Conservation (phyloP, 2,888 invertebrate genomes). For the Keiferia lycopersicella region DNA sequence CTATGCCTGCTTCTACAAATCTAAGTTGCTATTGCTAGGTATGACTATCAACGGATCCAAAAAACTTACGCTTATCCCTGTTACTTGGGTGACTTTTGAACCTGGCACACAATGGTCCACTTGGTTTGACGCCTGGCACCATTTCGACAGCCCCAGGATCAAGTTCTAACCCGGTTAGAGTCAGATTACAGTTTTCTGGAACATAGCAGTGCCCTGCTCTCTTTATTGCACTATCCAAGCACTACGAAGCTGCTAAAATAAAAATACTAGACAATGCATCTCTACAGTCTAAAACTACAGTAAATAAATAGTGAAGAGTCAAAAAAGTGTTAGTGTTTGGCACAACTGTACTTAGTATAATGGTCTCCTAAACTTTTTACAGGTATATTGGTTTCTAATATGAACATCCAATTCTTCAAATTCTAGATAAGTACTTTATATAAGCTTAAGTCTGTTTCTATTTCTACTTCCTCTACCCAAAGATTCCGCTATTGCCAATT, state of each 20-base stretch:
- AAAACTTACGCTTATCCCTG: slow-evolving; percentile 62
- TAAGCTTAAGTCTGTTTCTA: no score
- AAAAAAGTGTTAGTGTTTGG: not conserved
- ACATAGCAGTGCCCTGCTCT: slow-evolving; percentile 26
- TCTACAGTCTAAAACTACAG: not conserved
- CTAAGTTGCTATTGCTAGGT: not conserved
- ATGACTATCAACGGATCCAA: not conserved
- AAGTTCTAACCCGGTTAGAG: slow-evolving; percentile 50
- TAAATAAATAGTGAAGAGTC: slow-evolving; percentile 3
- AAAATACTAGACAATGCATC: not conserved
- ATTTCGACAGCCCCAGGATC: slow-evolving; percentile 65
- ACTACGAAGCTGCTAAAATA: slow-evolving; percentile 14
- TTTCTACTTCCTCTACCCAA: no score
- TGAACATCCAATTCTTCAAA: not conserved
- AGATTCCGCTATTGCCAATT: no score
- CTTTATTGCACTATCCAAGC: slow-evolving; percentile 22
- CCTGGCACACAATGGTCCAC: slow-evolving; percentile 56
- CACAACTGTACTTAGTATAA: not conserved
- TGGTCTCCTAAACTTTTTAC: not conserved
- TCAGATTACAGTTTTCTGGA: slow-evolving; percentile 66
- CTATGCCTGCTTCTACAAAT: not conserved
- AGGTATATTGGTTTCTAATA: not conserved
- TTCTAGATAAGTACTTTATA: not conserved
- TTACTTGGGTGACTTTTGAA: slow-evolving; percentile 74
- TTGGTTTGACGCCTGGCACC: slow-evolving; percentile 57